Evolutionary conservation across 2,797 vertebrate genomes (phyloP), one percentile per base, ranked within the genome.

Genomic region (Arnoldichthys spilopterus): DNA sequence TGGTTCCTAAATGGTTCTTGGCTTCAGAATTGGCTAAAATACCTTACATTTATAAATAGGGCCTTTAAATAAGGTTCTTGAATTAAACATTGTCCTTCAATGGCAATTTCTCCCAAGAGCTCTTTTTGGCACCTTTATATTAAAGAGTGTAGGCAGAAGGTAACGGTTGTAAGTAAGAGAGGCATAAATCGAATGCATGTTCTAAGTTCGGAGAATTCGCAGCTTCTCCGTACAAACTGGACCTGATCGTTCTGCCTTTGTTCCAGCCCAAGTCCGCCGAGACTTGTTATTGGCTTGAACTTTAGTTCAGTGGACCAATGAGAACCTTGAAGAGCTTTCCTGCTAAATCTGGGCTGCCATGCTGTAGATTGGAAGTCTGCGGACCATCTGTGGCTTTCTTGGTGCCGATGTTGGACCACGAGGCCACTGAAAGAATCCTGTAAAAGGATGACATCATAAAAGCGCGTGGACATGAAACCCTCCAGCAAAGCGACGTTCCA

Each of bases 361-460:
- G 77, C 87, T 87, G 85, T 78, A 68, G 74, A 77, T 49, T 71
- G 72, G 73, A 45, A 83, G 72, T 85, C 82, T 83, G 80, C 30
- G 77, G 82, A 81, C 86, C 92, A 91, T 93, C 91, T 92, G 91
- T 88, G 82, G 90, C 84, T 90, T 86, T 91, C 88, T 88, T 69
- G 79, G 79, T 74, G 84, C 78, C 83, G 74, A 62, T 43, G 71
- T 74, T 79, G 84, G 86, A 84, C 75, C 86, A 74, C 82, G 83
- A 85, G 89, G 87, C 85, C 53, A 80, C 74, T 81, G 79, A 88
- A 90, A 78, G 84, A 84, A 89, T 89, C 84, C 77, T 71, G 86
- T 76, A 74, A 82, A 79, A 87, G 82, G 71, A 84, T 92, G 89
- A 92, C 84, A 89, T 91, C 90, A 92, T 83, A 83, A 79, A 85